These are phyloP conservation scores for Caenorhabditis sp. DNA, from an alignment of 2,888 invertebrate genomes.

Conservation along the genomic window DNA sequence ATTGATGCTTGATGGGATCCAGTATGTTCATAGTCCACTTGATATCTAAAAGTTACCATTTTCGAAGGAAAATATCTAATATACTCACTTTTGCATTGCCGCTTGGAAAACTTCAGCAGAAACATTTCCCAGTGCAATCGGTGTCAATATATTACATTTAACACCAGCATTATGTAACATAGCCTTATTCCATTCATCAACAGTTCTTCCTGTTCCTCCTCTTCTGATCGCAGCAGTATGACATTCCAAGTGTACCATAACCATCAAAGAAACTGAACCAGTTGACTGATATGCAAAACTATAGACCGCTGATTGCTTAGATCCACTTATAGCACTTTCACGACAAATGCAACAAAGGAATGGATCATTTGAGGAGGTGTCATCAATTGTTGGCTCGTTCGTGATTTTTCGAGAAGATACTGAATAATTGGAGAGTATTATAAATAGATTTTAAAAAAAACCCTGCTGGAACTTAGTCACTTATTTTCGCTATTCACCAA, in stretches of 20 bases:
- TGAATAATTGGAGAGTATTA: constrained; percentile 4
- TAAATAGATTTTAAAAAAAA: neutral
- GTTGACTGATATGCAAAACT: constrained; percentile 28
- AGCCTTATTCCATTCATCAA: constrained; percentile 77
- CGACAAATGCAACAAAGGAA: constrained; percentile 52
- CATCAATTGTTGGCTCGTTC: constrained; percentile 51
- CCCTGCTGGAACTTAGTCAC: no score
- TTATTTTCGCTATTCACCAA: neutral
- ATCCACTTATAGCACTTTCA: constrained; percentile 40
- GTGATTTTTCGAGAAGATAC: constrained; percentile 46
- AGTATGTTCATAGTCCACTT: constrained; percentile 36
- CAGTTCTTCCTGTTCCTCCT: constrained; percentile 35
- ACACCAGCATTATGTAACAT: constrained; percentile 97
- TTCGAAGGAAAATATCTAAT: neutral
- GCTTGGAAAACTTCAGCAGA: constrained; percentile 91
- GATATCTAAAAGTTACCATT: constrained; percentile 22
- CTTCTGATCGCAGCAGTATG: constrained; percentile 88
- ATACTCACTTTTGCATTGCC: constrained; percentile 76
- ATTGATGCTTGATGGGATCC: constrained; percentile 77
- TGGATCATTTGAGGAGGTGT: constrained; percentile 28
- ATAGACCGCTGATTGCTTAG: constrained; percentile 38
- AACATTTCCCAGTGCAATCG: constrained; percentile 94
- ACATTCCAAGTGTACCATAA: constrained; percentile 96
- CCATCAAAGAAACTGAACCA: constrained; percentile 79
- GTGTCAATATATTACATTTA: constrained; percentile 92